These are phyloP conservation scores for Cheiracanthium punctorium DNA, from an alignment of 2,888 invertebrate species.

Conservation along the genomic window DNA sequence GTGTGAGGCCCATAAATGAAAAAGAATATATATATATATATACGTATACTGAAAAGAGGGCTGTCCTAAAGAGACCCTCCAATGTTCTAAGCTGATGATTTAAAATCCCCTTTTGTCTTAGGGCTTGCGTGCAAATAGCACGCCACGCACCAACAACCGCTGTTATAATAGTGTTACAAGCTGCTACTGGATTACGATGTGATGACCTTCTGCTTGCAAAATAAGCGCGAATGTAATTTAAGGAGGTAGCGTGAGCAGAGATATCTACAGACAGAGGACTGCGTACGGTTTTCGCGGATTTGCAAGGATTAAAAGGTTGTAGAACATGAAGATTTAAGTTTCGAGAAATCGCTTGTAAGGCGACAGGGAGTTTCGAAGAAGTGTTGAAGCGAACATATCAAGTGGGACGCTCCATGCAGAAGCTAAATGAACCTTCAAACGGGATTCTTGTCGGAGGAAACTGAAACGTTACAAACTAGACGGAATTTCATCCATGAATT, in stretches of 20 bases:
- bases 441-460: no score
- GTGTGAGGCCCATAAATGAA: background rate
- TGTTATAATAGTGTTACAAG: constrained; percentile 27
- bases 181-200: constrained; percentile 45
- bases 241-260: background rate
- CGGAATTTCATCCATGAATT: no score
- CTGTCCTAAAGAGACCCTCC: constrained; percentile 16
- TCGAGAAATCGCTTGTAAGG: background rate
- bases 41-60: background rate
- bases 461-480: no score
- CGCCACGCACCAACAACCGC: constrained; percentile 23
- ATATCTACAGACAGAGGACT: background rate
- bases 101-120: constrained; percentile 57
- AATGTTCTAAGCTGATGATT: constrained; percentile 56
- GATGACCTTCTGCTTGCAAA: constrained; percentile 31
- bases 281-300: background rate
- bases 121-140: constrained; percentile 38
- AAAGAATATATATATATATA: background rate
- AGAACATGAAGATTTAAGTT: constrained; percentile 36
- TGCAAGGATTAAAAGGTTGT: constrained; percentile 46
- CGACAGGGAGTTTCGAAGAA: no score
- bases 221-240: constrained; percentile 36
- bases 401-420: no score
- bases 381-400: no score
- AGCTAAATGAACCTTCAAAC: no score